Conservation (phyloP, 2,888 invertebrate species). For the Agonum fuliginosum region DNA sequence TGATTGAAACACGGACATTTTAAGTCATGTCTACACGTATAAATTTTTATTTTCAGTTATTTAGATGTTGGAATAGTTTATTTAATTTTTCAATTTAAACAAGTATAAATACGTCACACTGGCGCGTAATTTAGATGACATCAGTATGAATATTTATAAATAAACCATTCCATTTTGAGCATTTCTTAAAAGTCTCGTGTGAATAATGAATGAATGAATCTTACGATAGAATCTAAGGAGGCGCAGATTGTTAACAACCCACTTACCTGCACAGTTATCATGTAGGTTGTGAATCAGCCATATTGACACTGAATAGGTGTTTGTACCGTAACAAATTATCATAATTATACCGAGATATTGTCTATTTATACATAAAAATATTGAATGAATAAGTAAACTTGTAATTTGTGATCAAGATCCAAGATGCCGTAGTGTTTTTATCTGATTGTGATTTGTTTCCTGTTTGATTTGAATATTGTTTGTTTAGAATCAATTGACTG, state of each 20-base stretch:
- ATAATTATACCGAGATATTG: background rate
- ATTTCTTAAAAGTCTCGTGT: background rate
- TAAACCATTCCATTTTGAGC: background rate
- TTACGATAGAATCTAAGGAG: background rate
- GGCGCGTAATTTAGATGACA: too few species aligned
- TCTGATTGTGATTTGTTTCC: background rate
- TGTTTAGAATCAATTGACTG: background rate
- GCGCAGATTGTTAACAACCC: slow-evolving; percentile 4
- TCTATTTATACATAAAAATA: background rate
- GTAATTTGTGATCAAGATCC: background rate
- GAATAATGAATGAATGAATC: slow-evolving; percentile 10
- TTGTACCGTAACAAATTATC: background rate
- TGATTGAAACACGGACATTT: too few species aligned
- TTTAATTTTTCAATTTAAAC: too few species aligned
- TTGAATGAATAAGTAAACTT: background rate
- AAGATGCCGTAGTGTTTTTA: background rate
- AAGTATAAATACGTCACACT: too few species aligned
- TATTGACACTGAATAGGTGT: background rate
- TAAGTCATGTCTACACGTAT: too few species aligned
- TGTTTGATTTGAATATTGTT: slow-evolving; percentile 7
- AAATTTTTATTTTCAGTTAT: too few species aligned
- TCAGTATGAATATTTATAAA: background rate
- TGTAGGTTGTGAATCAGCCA: background rate
- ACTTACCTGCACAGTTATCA: background rate
- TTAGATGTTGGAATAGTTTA: background rate